These are phyloP conservation scores for Drosophila sturtevanti DNA, from an alignment of 1,140 invertebrate genomes.

Conservation along the genomic window DNA sequence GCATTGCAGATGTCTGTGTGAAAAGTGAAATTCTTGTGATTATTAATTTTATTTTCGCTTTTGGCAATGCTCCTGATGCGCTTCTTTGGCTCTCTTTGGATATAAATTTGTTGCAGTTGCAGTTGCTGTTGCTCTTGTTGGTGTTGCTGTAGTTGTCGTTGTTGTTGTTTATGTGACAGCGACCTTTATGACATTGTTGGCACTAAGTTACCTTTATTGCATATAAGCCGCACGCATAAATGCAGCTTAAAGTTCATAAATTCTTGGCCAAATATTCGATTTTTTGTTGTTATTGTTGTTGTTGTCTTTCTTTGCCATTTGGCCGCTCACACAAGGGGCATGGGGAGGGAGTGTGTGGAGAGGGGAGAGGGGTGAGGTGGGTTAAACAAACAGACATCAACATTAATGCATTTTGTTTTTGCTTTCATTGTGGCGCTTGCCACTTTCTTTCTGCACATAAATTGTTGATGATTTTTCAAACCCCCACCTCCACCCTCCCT, in stretches of 20 bases:
- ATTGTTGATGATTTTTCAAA: slow-evolving; percentile 15
- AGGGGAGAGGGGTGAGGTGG: slow-evolving; percentile 30
- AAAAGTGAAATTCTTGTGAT: slow-evolving; percentile 81
- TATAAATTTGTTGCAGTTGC: slow-evolving; percentile 69
- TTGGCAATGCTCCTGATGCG: slow-evolving; percentile 63
- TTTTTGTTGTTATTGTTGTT: neutral
- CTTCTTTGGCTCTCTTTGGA: slow-evolving; percentile 60
- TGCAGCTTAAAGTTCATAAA: slow-evolving; percentile 79
- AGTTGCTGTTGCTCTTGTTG: slow-evolving; percentile 1
- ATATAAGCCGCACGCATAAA: slow-evolving; percentile 80
- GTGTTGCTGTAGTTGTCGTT: slow-evolving; percentile 11
- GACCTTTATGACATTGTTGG: slow-evolving; percentile 76
- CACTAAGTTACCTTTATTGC: slow-evolving; percentile 81
- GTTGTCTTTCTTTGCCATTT: too few relatives aligned
- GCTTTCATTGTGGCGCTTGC: slow-evolving; percentile 51
- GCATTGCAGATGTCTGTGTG: slow-evolving; percentile 46
- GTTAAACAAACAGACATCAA: slow-evolving; percentile 47
- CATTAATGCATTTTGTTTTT: slow-evolving; percentile 45
- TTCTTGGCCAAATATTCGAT: slow-evolving; percentile 68
- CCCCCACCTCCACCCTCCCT: too few relatives aligned
- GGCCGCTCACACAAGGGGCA: slow-evolving; percentile 16
- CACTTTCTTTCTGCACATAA: slow-evolving; percentile 54
- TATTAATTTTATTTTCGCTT: slow-evolving; percentile 81
- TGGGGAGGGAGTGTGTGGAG: too few relatives aligned
- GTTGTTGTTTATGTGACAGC: slow-evolving; percentile 65